Percentiles rank a stretch among this genome's conserved stretches.
phyloP scores from a whole-genome alignment of 2,113 vertebrate species.

The Pseudolaguvia tuberculata region DNA sequence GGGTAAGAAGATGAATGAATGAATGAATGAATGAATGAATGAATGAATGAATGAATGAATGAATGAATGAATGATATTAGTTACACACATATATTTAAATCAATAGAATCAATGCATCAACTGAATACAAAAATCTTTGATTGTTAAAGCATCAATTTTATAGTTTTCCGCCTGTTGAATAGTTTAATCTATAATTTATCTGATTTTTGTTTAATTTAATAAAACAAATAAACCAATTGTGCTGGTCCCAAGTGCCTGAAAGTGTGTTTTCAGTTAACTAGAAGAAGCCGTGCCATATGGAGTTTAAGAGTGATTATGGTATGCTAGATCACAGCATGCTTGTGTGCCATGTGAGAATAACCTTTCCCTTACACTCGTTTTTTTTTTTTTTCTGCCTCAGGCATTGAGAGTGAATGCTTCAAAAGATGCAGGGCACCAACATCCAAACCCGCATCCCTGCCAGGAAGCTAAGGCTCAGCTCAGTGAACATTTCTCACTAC shows the following conservation, averaged over 20 bases:
- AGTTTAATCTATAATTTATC: background rate
- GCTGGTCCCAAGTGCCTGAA: constrained; percentile 3
- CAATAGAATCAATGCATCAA: too few species aligned
- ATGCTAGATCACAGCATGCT: constrained; percentile 30
- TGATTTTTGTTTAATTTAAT: background rate
- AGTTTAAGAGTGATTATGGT: constrained; percentile 24
- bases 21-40: too few species aligned
- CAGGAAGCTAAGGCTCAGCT: constrained; percentile 17
- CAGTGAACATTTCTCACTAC: constrained; percentile 9
- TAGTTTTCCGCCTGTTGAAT: background rate
- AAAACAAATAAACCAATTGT: constrained; percentile 9
- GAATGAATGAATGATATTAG: too few species aligned
- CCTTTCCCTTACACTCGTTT: constrained; percentile 18
- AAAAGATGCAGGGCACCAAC: constrained; percentile 25
- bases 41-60: too few species aligned
- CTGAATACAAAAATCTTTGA: background rate
- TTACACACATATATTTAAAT: too few species aligned
- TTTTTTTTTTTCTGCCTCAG: constrained; percentile 33
- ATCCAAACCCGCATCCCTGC: constrained; percentile 16
- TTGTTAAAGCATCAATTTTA: background rate
- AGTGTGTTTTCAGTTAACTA: constrained; percentile 27
- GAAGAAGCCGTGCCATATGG: constrained; percentile 14
- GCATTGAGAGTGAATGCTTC: constrained; percentile 15
- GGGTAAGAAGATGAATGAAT: too few species aligned
- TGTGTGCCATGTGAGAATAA: constrained; percentile 22